phyloP scores from a whole-genome alignment of 2,797 vertebrate species.

The Diplodus puntazzo region DNA sequence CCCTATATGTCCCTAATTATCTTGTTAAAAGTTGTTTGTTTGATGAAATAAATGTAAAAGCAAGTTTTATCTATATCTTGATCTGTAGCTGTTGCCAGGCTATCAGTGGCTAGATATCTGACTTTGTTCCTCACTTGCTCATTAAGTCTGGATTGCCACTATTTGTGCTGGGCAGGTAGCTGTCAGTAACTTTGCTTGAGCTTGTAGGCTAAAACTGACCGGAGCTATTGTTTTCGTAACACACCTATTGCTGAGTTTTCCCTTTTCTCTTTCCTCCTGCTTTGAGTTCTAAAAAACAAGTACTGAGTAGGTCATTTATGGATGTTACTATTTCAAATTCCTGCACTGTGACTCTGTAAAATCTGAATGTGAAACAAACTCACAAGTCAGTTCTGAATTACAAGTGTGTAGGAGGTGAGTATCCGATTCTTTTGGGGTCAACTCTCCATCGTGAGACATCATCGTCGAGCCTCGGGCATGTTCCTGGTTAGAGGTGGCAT shows the following conservation, averaged over 20 bases:
- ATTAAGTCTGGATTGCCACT: background rate
- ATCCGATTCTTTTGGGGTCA: conserved; percentile 53
- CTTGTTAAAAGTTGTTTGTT: background rate
- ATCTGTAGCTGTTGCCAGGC: background rate
- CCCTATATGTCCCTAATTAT: background rate
- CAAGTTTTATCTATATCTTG: background rate
- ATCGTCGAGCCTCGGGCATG: conserved; percentile 54
- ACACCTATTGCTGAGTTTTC: background rate
- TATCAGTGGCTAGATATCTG: background rate
- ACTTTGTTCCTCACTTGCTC: background rate
- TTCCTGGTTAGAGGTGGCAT: conserved; percentile 77
- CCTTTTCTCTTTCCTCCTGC: background rate
- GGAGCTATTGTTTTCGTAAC: background rate
- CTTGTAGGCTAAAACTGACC: background rate
- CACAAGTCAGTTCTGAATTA: conserved; percentile 17
- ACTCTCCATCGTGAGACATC: conserved; percentile 44
- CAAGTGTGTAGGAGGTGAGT: conserved; percentile 51
- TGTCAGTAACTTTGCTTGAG: background rate
- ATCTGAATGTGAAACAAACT: conserved; percentile 18
- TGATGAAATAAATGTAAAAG: no score
- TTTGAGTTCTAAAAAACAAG: background rate
- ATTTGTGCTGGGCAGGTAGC: background rate
- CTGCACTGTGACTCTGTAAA: conserved; percentile 3
- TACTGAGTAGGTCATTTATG: background rate
- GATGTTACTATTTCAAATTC: conserved; percentile 27